A percentile compares a stretch with the other conserved stretches of the same genome.
phyloP scores from a whole-genome alignment of 53 echinoderm and acorn worm species.

The Henricia sp. region DNA sequence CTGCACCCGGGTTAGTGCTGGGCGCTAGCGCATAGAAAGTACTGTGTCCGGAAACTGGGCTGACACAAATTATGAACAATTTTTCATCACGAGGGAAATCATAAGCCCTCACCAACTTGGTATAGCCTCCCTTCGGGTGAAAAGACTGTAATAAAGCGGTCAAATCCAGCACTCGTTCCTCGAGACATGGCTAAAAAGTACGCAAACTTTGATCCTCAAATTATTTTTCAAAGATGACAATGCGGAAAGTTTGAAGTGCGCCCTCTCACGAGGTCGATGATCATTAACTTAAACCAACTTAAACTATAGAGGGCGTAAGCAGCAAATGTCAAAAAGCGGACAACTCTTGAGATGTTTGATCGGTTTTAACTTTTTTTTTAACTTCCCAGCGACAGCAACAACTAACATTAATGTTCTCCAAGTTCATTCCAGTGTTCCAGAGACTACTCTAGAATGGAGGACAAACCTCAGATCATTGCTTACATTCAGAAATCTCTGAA shows the following conservation, averaged over 20 bases:
- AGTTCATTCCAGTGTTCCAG: too few species aligned
- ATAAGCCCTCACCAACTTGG: slow-evolving; percentile 88
- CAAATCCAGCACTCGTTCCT: slow-evolving; percentile 97
- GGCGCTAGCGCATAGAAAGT: too few species aligned
- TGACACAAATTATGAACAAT: background rate
- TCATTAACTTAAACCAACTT: background rate
- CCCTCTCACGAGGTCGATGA: too few species aligned
- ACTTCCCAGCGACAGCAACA: too few species aligned
- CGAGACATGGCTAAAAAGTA: slow-evolving; percentile 92
- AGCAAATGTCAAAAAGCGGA: too few species aligned
- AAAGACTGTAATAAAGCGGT: slow-evolving; percentile 94
- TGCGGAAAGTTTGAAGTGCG: slow-evolving; percentile 38
- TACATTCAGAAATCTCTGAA: slow-evolving; percentile 88
- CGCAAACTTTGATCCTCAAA: background rate
- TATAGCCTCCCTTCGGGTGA: slow-evolving; percentile 98
- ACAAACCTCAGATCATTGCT: slow-evolving; percentile 94
- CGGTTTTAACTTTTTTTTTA: too few species aligned
- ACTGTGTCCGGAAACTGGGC: slow-evolving; percentile 50
- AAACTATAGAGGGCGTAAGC: slow-evolving; percentile 55
- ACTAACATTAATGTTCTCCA: too few species aligned
- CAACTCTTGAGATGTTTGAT: too few species aligned
- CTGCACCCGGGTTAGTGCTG: too few species aligned
- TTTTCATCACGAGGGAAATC: background rate
- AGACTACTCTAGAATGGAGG: slow-evolving; percentile 45
- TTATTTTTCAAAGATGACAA: slow-evolving; percentile 5